phyloP scores from a whole-genome alignment of 2,113 vertebrate genomes.

The Trinectes maculatus region DNA sequence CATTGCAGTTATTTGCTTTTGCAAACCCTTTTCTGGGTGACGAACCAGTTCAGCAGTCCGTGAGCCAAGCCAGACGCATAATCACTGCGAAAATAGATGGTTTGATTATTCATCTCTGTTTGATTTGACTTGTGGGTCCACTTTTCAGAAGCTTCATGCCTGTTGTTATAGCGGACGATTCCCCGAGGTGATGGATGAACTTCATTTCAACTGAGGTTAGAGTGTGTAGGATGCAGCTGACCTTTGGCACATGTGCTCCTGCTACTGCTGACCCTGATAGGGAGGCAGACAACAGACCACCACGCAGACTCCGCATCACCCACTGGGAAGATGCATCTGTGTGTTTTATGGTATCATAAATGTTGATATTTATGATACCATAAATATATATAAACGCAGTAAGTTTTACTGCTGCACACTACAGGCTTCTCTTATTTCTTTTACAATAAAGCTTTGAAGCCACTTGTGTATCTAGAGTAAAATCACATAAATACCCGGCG shows the following conservation, averaged over 20 bases:
- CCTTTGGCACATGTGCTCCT: slow-evolving; percentile 35
- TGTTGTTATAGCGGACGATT: slow-evolving; percentile 5
- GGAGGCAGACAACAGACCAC: slow-evolving; percentile 28
- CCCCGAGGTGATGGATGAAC: slow-evolving; percentile 17
- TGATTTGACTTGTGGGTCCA: not conserved
- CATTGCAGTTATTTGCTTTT: slow-evolving; percentile 13
- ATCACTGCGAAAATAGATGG: slow-evolving; percentile 1
- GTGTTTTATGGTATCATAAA: no score
- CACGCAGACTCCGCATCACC: not conserved
- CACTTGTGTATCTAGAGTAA: not conserved
- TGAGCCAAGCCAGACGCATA: not conserved
- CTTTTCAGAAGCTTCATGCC: slow-evolving; percentile 27
- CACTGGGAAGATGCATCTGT: slow-evolving; percentile 14
- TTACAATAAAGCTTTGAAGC: not conserved
- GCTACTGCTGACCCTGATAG: slow-evolving; percentile 33
- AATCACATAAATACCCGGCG: not conserved
- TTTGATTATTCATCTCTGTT: slow-evolving; percentile 13
- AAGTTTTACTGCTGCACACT: no score
- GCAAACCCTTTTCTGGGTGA: not conserved
- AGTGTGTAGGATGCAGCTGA: slow-evolving; percentile 41
- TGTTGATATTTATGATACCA: no score
- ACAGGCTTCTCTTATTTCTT: not conserved
- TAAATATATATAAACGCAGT: no score
- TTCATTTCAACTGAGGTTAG: slow-evolving; percentile 29
- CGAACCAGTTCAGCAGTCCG: not conserved